Conservation (phyloP, 2,888 invertebrate species). For the Asteroscopus sphinx region DNA sequence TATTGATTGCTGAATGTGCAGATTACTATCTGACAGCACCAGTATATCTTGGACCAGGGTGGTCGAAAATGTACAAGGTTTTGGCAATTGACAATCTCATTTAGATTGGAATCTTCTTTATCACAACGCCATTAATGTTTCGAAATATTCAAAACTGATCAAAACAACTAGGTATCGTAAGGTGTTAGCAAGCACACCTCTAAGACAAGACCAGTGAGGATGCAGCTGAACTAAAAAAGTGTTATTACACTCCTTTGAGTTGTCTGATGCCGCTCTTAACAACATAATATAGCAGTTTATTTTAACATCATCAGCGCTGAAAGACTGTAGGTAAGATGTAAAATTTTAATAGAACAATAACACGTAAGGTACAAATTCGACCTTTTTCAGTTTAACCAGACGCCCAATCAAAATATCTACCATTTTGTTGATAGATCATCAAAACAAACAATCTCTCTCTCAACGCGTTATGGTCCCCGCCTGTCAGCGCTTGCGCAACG, state of each 20-base stretch:
- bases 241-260: too few relatives aligned
- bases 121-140: too few relatives aligned
- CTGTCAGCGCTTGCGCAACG: slow-evolving; percentile 60
- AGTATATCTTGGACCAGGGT: too few relatives aligned
- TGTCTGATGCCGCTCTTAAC: not conserved
- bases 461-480: slow-evolving; percentile 52
- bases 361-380: slow-evolving; percentile 24
- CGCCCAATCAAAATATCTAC: slow-evolving; percentile 59
- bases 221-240: too few relatives aligned
- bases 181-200: too few relatives aligned
- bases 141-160: too few relatives aligned
- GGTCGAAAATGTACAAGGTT: not conserved
- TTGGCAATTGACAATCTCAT: not conserved
- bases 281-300: slow-evolving; percentile 16
- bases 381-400: slow-evolving; percentile 25
- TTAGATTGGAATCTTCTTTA: not conserved
- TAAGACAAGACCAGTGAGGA: too few relatives aligned
- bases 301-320: slow-evolving; percentile 14
- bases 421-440: slow-evolving; percentile 55
- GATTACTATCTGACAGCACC: too few relatives aligned
- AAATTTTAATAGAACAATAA: slow-evolving; percentile 27
- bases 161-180: too few relatives aligned
- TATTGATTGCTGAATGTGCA: too few relatives aligned
- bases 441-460: slow-evolving; percentile 58
- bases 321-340: slow-evolving; percentile 12